Base-by-base conservation (phyloP, 53 echinoderm and acorn worm genomes). In the Arbacia lixula region DNA sequence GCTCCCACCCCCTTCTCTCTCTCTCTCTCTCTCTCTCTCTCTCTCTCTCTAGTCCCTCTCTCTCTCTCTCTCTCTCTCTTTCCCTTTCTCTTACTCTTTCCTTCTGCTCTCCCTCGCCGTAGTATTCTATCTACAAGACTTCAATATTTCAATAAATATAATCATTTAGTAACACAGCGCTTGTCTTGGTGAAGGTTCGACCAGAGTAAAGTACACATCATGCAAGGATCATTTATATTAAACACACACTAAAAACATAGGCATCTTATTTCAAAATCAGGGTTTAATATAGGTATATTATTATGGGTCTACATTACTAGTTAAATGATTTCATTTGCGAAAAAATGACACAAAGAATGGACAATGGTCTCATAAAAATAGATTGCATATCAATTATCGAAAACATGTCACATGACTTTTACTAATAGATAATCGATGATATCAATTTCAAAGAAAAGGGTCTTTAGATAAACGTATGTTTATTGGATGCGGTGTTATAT, bases 231-330 rank as follows among this genome's bases (percentile, higher is more conserved):
- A n/a, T n/a, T n/a, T n/a, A n/a, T n/a, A 1, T 50, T 50, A 19
- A 3, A 51, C n/a, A 51, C 51, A 51, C 2, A 51, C 1, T n/a
- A 4, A 56, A 56, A 6, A 2, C 3, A n/a, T n/a, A n/a, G n/a
- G 0, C 3, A 2, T 66, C 38, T 22, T 66, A 66, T 66, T 66
- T 66, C 66, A 66, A 66, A 66, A 66, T 36, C 38, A 66, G 37
- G 66, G 66, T 66, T 66, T 66, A 66, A 37, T 66, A 66, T 38
- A 66, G 58, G n/a, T n/a, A n/a, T n/a, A 36, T 6, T 36, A 6
- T 65, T 36, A 1, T 6, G 36, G 20, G 36, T 66, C 22, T 66
- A 66, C 37, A 66, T 33, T 50, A 50, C 1, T 63, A 24, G 37
- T n/a, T n/a, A n/a, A n/a, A n/a, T n/a, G n/a, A n/a, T n/a, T n/a